A percentile compares a stretch with the other conserved stretches of the same genome.
These are phyloP conservation scores for Halichondria panicea DNA, from an alignment of 37 sponge, comb jelly and placozoan genomes.

Conservation along the genomic window DNA sequence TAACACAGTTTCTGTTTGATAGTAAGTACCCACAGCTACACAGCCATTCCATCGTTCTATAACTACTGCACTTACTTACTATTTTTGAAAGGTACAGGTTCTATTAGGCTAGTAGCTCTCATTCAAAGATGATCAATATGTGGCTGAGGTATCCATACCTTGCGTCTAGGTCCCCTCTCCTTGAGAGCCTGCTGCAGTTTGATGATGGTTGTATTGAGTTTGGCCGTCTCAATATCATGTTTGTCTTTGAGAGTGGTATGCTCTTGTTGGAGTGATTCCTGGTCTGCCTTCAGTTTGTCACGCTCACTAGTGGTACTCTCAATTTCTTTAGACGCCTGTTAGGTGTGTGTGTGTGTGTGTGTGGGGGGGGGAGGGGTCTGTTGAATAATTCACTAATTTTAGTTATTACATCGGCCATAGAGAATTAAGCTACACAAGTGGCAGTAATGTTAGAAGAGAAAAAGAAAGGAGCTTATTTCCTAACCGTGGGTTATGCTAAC, in stretches of 20 bases:
- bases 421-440: not conserved
- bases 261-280: constrained; percentile 3
- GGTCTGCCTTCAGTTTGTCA: not conserved
- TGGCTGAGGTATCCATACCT: constrained; percentile 1
- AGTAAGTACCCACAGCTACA: no score
- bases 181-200: constrained; percentile 45
- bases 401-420: no score
- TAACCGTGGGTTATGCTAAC: not conserved
- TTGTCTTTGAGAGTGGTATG: constrained; percentile 19
- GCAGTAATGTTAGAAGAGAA: not conserved
- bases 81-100: no score
- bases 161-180: constrained; percentile 34
- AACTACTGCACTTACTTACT: no score
- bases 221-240: constrained; percentile 7
- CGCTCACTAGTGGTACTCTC: constrained; percentile 9
- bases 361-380: no score
- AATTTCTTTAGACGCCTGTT: constrained; percentile 10
- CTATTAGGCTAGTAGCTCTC: no score
- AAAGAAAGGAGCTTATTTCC: no score
- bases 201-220: constrained; percentile 3
- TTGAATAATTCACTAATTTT: no score
- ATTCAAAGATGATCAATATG: no score
- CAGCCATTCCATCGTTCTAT: no score
- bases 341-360: not conserved
- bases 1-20: no score